phyloP scores from a whole-genome alignment of 1,140 invertebrate genomes.

The Apis cerana region DNA sequence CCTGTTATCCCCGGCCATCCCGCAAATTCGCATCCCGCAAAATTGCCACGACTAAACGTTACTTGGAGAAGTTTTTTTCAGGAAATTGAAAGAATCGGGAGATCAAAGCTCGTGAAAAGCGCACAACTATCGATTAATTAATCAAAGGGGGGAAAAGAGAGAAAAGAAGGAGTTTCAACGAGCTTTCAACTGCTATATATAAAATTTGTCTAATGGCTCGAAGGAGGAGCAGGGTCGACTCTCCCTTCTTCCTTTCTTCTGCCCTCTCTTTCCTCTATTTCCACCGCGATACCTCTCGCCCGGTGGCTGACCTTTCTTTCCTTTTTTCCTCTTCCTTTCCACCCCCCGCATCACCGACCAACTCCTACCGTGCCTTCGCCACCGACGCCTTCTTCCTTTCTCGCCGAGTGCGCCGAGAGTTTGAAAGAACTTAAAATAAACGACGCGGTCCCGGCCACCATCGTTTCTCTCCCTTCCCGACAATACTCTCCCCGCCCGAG shows the following conservation, averaged over 20 bases:
- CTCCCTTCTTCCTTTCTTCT: slow-evolving; percentile 46
- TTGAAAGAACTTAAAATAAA: slow-evolving; percentile 79
- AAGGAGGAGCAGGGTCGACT: slow-evolving; percentile 56
- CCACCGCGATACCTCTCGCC: background rate
- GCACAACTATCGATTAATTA: slow-evolving; percentile 22
- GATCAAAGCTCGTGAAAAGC: background rate
- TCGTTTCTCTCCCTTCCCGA: slow-evolving; percentile 47
- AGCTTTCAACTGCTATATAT: slow-evolving; percentile 71
- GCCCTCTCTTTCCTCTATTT: background rate
- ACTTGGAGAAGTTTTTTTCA: background rate
- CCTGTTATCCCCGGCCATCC: background rate
- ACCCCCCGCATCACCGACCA: background rate
- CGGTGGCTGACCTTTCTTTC: slow-evolving; percentile 43
- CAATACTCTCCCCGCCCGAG: slow-evolving; percentile 44
- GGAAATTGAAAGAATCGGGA: background rate
- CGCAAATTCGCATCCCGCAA: background rate
- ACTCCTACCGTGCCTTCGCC: slow-evolving; percentile 27
- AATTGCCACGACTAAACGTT: background rate
- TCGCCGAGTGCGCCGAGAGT: slow-evolving; percentile 60
- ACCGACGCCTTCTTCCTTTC: slow-evolving; percentile 46
- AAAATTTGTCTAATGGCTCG: slow-evolving; percentile 78
- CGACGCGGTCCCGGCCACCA: slow-evolving; percentile 57
- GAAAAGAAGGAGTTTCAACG: slow-evolving; percentile 51
- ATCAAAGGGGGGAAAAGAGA: background rate
- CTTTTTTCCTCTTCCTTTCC: slow-evolving; percentile 51